phyloP scores from a whole-genome alignment of 2,888 invertebrate genomes.

The Pharmacophagus antenor region DNA sequence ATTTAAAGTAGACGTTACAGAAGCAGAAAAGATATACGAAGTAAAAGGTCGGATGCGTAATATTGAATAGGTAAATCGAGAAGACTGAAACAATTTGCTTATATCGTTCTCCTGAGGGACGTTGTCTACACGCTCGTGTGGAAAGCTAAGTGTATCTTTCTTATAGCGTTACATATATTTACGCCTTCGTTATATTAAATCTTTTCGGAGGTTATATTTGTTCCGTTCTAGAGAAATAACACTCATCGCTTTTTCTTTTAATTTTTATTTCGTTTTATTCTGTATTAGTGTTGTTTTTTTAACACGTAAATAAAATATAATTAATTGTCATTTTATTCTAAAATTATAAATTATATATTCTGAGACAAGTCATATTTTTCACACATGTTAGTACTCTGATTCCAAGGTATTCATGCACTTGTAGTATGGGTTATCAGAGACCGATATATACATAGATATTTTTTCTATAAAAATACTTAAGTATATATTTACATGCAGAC shows the following conservation, averaged over 20 bases:
- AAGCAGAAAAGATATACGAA: neutral
- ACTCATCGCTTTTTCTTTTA: neutral
- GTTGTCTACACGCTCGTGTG: conserved; percentile 10
- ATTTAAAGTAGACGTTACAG: neutral
- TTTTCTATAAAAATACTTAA: too few relatives aligned
- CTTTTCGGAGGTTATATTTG: neutral
- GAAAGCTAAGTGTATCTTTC: conserved; percentile 7
- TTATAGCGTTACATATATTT: conserved; percentile 16
- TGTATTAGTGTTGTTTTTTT: neutral
- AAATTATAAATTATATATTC: too few relatives aligned
- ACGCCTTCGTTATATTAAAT: conserved; percentile 11
- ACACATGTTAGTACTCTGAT: too few relatives aligned
- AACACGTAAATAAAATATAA: too few relatives aligned
- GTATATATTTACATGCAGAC: too few relatives aligned
- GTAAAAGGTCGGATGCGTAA: neutral
- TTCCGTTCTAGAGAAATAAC: neutral
- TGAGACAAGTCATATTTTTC: too few relatives aligned
- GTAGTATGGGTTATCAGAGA: too few relatives aligned
- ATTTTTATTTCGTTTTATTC: neutral
- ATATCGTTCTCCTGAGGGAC: conserved; percentile 20
- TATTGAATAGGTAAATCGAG: conserved; percentile 20
- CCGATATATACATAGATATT: too few relatives aligned
- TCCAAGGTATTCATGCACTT: too few relatives aligned
- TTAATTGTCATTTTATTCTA: too few relatives aligned
- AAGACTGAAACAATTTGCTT: conserved; percentile 20